These are phyloP conservation scores for Engystomops pustulosus DNA, from an alignment of 2,113 vertebrate species.

Conservation along the genomic window DNA sequence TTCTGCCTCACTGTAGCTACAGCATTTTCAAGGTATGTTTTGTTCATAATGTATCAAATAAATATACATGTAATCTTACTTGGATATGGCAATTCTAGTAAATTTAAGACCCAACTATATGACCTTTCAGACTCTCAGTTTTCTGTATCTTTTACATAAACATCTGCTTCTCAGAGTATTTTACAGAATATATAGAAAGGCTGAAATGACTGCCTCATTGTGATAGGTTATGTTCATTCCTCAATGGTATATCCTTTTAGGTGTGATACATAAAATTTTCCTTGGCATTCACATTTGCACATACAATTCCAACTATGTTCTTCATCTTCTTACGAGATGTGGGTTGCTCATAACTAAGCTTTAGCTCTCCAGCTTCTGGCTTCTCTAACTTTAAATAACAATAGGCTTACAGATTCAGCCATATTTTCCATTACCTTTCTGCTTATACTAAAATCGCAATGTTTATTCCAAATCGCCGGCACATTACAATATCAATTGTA, in stretches of 20 bases:
- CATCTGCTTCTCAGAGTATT: not conserved
- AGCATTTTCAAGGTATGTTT: no score
- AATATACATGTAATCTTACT: no score
- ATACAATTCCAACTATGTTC: not conserved
- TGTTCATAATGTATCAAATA: no score
- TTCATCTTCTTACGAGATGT: not conserved
- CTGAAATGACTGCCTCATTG: not conserved
- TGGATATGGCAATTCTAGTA: no score
- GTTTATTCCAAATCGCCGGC: not conserved
- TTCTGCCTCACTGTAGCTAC: no score
- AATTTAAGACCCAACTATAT: not conserved
- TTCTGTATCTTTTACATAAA: not conserved
- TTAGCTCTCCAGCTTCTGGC: conserved; percentile 2
- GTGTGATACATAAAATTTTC: not conserved
- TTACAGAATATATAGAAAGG: not conserved
- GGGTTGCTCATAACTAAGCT: not conserved
- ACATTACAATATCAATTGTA: conserved; percentile 37
- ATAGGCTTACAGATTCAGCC: conserved; percentile 23
- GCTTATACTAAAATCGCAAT: not conserved
- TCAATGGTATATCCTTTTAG: not conserved
- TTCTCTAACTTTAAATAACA: conserved; percentile 30
- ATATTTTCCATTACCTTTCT: conserved; percentile 9
- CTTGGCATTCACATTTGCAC: not conserved
- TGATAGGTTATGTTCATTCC: not conserved
- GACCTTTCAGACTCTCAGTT: not conserved